Percentiles rank a stretch among this genome's conserved stretches.
These are phyloP conservation scores for Petaurus breviceps DNA, from an alignment of 2,113 vertebrate genomes.

Conservation along the genomic window DNA sequence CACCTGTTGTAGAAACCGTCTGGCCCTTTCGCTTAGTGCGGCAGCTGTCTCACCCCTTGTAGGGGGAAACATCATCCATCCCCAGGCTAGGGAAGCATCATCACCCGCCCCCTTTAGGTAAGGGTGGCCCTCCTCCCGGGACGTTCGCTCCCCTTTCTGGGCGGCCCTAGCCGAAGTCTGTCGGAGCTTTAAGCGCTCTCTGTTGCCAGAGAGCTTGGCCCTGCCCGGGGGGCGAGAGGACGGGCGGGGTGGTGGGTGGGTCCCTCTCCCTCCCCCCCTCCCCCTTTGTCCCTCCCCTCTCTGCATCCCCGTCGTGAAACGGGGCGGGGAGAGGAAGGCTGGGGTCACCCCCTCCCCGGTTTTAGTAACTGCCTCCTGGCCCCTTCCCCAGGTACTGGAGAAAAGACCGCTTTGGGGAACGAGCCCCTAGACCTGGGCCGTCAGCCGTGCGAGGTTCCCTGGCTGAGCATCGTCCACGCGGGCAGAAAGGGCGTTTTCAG, in stretches of 20 bases:
- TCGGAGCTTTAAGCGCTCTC: no score
- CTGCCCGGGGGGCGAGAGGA: no score
- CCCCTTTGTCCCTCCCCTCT: background rate
- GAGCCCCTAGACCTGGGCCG: no score
- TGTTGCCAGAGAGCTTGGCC: background rate
- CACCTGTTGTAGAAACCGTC: background rate
- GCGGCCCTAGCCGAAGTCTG: background rate
- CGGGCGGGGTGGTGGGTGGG: no score
- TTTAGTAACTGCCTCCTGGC: background rate
- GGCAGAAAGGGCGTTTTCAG: background rate
- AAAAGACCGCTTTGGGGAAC: background rate
- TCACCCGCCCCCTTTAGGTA: slow-evolving; percentile 9
- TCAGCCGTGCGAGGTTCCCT: background rate
- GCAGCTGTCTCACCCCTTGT: background rate
- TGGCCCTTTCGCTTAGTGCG: background rate
- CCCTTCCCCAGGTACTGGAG: background rate
- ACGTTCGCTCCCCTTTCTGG: background rate
- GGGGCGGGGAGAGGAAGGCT: background rate
- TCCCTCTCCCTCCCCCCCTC: no score
- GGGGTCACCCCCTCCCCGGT: background rate
- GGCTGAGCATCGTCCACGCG: no score
- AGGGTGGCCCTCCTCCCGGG: background rate
- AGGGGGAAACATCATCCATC: background rate
- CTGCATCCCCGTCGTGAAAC: no score
- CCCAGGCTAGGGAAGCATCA: slow-evolving; percentile 13